Evolutionary conservation across 2,797 vertebrate species (phyloP).

Genomic region (Trematomus bernacchii): DNA sequence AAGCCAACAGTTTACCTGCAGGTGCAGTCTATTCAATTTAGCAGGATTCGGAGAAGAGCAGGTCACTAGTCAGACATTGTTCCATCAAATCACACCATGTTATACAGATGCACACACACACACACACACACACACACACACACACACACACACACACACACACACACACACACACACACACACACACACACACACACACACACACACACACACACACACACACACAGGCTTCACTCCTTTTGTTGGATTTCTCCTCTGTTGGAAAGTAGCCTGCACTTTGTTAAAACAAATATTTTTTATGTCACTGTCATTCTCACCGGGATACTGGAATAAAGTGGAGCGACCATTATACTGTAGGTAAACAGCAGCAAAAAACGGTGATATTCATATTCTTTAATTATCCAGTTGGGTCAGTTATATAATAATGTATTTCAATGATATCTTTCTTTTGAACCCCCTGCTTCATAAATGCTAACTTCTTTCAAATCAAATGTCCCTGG

Average conservation of each 20-base stretch:
- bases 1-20: slow-evolving; percentile 50
- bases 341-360: neutral
- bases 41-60: slow-evolving; percentile 56
- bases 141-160: too few relatives aligned
- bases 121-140: too few relatives aligned
- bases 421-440: neutral
- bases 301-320: neutral
- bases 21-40: slow-evolving; percentile 66
- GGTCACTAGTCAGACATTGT: slow-evolving; percentile 67
- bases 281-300: too few relatives aligned
- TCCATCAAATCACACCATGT: slow-evolving; percentile 56
- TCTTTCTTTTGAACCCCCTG: neutral
- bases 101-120: slow-evolving; percentile 16
- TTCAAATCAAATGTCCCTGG: neutral
- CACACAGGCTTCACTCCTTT: neutral
- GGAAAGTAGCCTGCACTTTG: neutral
- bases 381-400: neutral
- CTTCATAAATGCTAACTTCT: neutral
- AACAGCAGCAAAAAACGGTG: too few relatives aligned
- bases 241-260: neutral
- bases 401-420: neutral
- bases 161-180: too few relatives aligned
- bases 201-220: too few relatives aligned
- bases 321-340: neutral
- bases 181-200: too few relatives aligned